Evolutionary conservation across 2,113 vertebrate genomes (phyloP).

Genomic region (Tringa solitaria): DNA sequence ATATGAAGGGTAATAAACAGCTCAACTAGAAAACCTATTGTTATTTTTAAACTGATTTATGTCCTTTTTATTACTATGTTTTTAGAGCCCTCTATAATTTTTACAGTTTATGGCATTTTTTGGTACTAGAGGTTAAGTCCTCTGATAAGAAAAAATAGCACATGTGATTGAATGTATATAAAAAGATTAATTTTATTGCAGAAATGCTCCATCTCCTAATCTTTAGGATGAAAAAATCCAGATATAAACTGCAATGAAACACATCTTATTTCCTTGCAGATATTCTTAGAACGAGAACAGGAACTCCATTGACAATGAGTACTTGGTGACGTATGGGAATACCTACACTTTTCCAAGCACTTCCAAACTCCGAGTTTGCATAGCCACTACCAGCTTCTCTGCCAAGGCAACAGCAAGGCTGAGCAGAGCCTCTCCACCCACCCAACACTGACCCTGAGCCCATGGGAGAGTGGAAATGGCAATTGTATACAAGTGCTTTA

Average conservation of each 20-base stretch:
- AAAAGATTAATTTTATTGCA: not conserved
- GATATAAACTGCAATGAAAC: not conserved
- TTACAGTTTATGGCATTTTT: not conserved
- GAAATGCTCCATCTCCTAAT: not conserved
- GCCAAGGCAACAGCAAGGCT: not conserved
- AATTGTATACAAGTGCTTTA: not conserved
- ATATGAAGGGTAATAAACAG: not conserved
- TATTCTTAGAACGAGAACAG: not conserved
- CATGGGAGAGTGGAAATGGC: not conserved
- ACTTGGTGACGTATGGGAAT: not conserved
- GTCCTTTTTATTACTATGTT: not conserved
- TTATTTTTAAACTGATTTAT: slow-evolving; percentile 25
- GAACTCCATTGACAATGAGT: not conserved
- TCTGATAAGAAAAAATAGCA: slow-evolving; percentile 9
- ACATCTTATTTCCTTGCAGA: not conserved
- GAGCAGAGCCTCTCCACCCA: not conserved
- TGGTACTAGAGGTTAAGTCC: not conserved
- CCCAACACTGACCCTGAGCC: no score
- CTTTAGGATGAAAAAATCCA: not conserved
- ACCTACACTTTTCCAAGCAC: not conserved
- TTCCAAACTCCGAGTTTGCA: not conserved
- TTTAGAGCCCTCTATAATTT: not conserved
- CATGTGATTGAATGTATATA: not conserved
- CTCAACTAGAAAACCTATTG: not conserved
- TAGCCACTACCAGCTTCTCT: not conserved